phyloP scores from a whole-genome alignment of 2,888 invertebrate genomes.

The Calameuta filiformis region DNA sequence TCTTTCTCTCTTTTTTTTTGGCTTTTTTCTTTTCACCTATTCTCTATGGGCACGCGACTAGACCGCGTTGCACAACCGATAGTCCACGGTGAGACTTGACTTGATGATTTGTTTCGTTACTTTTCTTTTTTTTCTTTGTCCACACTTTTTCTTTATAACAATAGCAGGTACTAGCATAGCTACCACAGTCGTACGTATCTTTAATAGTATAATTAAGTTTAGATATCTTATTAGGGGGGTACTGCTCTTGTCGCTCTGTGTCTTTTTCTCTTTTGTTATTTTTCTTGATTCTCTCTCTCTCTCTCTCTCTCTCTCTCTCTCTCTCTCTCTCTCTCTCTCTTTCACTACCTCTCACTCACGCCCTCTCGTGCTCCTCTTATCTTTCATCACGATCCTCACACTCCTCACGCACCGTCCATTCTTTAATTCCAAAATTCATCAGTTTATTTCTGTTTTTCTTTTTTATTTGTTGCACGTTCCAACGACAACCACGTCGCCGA shows the following conservation, averaged over 20 bases:
- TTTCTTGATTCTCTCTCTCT: constrained; percentile 14
- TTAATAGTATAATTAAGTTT: constrained; percentile 63
- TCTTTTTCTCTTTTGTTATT: too few relatives aligned
- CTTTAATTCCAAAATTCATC: not conserved
- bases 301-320: constrained; percentile 11
- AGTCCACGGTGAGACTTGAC: constrained; percentile 1
- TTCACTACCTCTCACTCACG: constrained; percentile 11
- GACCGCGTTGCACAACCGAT: constrained; percentile 2
- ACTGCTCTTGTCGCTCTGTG: constrained; percentile 25
- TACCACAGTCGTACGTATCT: constrained; percentile 68
- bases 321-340: constrained; percentile 21
- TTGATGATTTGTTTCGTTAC: constrained; percentile 11
- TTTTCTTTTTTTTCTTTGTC: not conserved
- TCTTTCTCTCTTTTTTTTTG: too few relatives aligned
- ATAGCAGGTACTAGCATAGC: constrained; percentile 69
- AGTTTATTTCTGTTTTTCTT: too few relatives aligned
- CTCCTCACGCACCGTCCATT: not conserved
- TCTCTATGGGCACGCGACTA: not conserved
- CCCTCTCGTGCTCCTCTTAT: not conserved
- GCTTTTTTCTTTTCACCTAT: too few relatives aligned
- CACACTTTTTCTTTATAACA: constrained; percentile 52
- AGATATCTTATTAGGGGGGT: constrained; percentile 55
- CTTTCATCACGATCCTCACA: not conserved
- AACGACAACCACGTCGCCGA: not conserved
- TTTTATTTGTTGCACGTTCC: not conserved